phyloP scores from a whole-genome alignment of 2,888 invertebrate genomes.

The Cactoblastis cactorum region DNA sequence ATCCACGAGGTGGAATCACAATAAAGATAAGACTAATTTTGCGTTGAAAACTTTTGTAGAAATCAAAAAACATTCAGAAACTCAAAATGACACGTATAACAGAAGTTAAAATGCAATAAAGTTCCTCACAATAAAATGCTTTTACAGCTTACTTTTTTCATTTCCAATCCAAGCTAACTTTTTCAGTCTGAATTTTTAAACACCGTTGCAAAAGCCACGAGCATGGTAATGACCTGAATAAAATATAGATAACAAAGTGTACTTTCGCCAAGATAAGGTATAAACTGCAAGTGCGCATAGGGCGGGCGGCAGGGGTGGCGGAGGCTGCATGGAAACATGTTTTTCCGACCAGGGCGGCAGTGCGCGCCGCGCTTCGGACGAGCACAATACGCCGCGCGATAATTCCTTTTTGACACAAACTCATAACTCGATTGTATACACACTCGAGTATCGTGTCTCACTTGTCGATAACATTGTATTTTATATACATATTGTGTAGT shows the following conservation, averaged over 20 bases:
- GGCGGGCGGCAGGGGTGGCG: conserved; percentile 44
- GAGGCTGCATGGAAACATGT: conserved; percentile 65
- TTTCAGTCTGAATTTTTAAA: conserved; percentile 4
- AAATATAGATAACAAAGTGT: conserved; percentile 29
- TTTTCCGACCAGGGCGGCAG: conserved; percentile 61
- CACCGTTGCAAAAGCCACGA: conserved; percentile 14
- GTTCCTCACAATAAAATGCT: background rate
- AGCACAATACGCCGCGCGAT: conserved; percentile 34
- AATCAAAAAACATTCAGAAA: background rate
- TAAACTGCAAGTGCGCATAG: conserved; percentile 69
- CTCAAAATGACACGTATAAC: background rate
- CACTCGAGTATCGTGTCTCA: background rate
- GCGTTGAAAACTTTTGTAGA: too few species aligned
- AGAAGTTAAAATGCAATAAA: background rate
- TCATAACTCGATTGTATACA: conserved; percentile 26
- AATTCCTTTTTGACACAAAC: conserved; percentile 14
- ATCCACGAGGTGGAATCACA: too few species aligned
- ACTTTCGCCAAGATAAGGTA: conserved; percentile 42
- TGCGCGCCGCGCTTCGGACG: conserved; percentile 55
- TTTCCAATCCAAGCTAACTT: background rate
- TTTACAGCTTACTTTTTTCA: background rate
- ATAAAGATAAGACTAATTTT: too few species aligned
- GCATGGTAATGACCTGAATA: conserved; percentile 23
- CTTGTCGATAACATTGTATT: conserved; percentile 5
- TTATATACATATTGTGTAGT: conserved; percentile 12